Percentiles rank a stretch among this genome's conserved stretches.
phyloP scores from a whole-genome alignment of 2,113 vertebrate species.

The Oophaga pumilio region DNA sequence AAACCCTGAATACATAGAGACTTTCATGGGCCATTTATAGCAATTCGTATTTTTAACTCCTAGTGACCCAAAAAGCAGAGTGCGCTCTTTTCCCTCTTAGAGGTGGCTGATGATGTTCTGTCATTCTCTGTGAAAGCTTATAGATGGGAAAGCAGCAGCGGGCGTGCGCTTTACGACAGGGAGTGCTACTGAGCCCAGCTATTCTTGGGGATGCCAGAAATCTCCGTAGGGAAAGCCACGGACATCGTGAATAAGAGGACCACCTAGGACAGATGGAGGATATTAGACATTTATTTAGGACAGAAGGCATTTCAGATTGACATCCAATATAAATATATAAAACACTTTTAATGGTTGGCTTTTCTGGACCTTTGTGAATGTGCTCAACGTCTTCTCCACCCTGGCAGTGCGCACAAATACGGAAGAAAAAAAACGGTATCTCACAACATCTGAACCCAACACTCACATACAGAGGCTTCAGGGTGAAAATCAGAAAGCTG shows the following conservation, averaged over 20 bases:
- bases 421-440: background rate
- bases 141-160: too few relatives aligned
- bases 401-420: background rate
- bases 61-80: too few relatives aligned
- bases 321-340: constrained; percentile 17
- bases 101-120: too few relatives aligned
- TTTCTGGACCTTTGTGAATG: background rate
- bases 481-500: constrained; percentile 15
- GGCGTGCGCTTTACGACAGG: too few relatives aligned
- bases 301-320: background rate
- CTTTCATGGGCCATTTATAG: too few relatives aligned
- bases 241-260: background rate
- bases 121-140: too few relatives aligned
- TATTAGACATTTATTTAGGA: constrained; percentile 14
- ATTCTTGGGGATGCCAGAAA: too few relatives aligned
- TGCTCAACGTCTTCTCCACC: background rate
- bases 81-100: too few relatives aligned
- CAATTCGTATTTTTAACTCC: too few relatives aligned
- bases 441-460: background rate
- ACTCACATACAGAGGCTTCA: background rate
- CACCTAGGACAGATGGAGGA: background rate
- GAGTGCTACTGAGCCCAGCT: too few relatives aligned
- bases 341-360: background rate
- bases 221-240: too few relatives aligned
- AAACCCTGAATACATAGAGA: too few relatives aligned